Evolutionary conservation across 2,888 invertebrate species (phyloP).

Genomic region (Leucania comma): DNA sequence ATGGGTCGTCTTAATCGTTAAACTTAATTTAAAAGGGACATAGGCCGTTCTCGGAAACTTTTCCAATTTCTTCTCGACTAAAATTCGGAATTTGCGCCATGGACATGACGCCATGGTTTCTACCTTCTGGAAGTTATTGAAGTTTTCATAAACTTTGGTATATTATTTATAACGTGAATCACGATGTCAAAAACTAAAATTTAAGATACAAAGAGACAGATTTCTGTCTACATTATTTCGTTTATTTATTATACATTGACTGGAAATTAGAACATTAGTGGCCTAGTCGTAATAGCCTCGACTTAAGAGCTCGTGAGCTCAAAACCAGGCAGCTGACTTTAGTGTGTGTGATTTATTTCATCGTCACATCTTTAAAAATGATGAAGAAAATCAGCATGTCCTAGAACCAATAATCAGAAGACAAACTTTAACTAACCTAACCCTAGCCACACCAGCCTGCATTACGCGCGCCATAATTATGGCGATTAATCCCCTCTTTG

Average conservation of each 20-base stretch:
- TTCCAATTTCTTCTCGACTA: slow-evolving; percentile 50
- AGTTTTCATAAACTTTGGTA: slow-evolving; percentile 13
- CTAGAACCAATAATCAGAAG: too few species aligned
- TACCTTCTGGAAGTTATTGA: slow-evolving; percentile 1
- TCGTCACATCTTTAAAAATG: too few species aligned
- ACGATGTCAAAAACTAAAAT: background rate
- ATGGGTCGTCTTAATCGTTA: slow-evolving; percentile 31
- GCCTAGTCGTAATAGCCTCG: too few species aligned
- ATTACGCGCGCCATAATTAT: too few species aligned
- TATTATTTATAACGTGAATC: background rate
- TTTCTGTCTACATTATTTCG: background rate
- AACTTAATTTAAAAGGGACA: slow-evolving; percentile 47
- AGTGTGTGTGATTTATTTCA: too few species aligned
- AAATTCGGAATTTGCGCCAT: slow-evolving; percentile 28
- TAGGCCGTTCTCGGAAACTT: slow-evolving; percentile 32
- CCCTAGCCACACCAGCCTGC: too few species aligned
- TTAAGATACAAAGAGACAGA: background rate
- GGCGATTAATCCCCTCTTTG: too few species aligned
- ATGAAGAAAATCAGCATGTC: too few species aligned
- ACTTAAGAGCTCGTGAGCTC: too few species aligned
- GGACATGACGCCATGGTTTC: slow-evolving; percentile 10
- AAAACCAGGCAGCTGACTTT: too few species aligned
- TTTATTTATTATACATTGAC: background rate
- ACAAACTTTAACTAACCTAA: too few species aligned
- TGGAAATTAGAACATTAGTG: too few species aligned